phyloP scores from a whole-genome alignment of 2,113 vertebrate genomes.

The Corvus moneduloides region DNA sequence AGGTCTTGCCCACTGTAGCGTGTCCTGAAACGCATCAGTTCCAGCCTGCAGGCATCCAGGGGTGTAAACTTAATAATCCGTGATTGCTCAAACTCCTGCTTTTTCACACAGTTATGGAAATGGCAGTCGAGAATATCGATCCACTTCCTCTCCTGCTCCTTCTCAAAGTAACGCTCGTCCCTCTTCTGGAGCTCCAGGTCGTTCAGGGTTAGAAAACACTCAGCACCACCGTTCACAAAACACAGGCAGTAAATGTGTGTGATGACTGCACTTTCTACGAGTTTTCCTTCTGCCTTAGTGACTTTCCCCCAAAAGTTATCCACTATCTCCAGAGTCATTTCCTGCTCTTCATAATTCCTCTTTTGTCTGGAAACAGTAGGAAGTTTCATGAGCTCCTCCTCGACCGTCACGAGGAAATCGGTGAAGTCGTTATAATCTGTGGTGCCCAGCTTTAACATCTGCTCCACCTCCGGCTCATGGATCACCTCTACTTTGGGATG shows the following conservation, averaged over 20 bases:
- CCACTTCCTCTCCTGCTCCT: conserved; percentile 77
- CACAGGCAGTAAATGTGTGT: conserved; percentile 88
- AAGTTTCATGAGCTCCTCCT: conserved; percentile 89
- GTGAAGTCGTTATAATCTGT: conserved; percentile 83
- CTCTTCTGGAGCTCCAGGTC: conserved; percentile 82
- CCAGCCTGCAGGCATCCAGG: conserved; percentile 85
- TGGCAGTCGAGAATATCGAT: conserved; percentile 83
- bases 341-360: conserved; percentile 89
- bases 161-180: conserved; percentile 79
- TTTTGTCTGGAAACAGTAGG: conserved; percentile 71
- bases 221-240: conserved; percentile 82
- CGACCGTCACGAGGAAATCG: conserved; percentile 82
- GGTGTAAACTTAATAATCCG: conserved; percentile 87
- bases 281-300: conserved; percentile 79
- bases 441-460: conserved; percentile 94
- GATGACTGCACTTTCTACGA: conserved; percentile 78
- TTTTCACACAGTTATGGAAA: conserved; percentile 88
- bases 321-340: conserved; percentile 87
- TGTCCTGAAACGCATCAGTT: conserved; percentile 91
- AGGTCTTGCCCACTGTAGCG: conserved; percentile 71
- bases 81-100: conserved; percentile 78
- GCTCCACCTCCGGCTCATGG: conserved; percentile 85
- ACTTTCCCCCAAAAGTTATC: conserved; percentile 90
- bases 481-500: conserved; percentile 87
- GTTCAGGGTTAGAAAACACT: conserved; percentile 93